A percentile compares a stretch with the other conserved stretches of the same genome.
Conservation (phyloP, 1,140 invertebrate species). For the Lamellibrachia luymesi region DNA sequence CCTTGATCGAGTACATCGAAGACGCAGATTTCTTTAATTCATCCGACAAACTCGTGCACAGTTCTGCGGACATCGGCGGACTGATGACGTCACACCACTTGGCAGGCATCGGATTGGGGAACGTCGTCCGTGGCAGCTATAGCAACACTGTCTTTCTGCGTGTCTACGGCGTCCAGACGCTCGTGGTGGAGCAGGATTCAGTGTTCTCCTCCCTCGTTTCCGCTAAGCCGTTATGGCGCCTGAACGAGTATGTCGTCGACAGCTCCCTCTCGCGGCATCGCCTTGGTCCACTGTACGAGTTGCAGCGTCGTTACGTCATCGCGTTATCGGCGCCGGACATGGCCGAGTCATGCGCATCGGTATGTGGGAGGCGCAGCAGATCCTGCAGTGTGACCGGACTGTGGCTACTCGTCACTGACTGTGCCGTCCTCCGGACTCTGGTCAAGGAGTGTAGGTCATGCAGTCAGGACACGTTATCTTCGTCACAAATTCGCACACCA, state of each 20-base stretch:
- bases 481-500: not conserved
- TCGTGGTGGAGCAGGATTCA: not conserved
- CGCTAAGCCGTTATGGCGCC: not conserved
- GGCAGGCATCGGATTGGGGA: not conserved
- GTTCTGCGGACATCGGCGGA: not conserved
- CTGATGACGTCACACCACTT: not conserved
- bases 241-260: not conserved
- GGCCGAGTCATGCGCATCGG: not conserved
- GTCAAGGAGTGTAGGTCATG: not conserved
- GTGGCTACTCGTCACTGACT: not conserved
- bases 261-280: not conserved
- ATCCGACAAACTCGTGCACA: not conserved
- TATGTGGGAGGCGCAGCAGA: not conserved
- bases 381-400: not conserved
- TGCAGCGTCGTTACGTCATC: not conserved
- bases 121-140: not conserved
- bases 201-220: not conserved
- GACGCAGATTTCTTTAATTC: constrained; percentile 7
- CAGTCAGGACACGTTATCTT: not conserved
- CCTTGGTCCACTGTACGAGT: not conserved
- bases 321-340: not conserved
- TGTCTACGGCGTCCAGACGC: not conserved
- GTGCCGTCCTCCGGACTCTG: not conserved
- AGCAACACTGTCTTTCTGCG: not conserved
- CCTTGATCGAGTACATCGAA: not conserved